Conservation (phyloP, 2,888 invertebrate genomes). For the Rhagium mordax region DNA sequence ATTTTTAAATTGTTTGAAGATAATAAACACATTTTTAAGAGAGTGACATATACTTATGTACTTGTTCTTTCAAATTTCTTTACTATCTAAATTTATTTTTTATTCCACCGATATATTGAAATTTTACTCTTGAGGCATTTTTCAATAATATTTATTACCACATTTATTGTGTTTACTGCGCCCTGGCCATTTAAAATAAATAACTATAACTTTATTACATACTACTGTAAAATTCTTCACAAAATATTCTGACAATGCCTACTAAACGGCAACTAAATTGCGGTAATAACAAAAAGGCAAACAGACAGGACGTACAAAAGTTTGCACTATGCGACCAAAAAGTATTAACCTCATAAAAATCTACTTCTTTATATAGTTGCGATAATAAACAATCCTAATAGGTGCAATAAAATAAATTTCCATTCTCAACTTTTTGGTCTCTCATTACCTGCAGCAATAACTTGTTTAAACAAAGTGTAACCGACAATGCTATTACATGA, state of each 20-base stretch:
- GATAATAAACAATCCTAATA: neutral
- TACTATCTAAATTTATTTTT: too few relatives aligned
- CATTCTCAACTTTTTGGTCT: neutral
- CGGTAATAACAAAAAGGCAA: conserved; percentile 27
- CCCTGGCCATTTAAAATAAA: conserved; percentile 1
- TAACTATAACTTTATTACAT: conserved; percentile 13
- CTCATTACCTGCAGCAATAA: neutral
- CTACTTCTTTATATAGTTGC: conserved; percentile 12
- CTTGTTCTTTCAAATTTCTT: too few relatives aligned
- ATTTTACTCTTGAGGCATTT: too few relatives aligned
- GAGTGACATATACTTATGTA: too few relatives aligned
- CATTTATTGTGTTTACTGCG: neutral
- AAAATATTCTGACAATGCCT: conserved; percentile 25
- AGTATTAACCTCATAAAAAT: conserved; percentile 9
- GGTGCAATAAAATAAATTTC: neutral
- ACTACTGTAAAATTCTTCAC: conserved; percentile 32
- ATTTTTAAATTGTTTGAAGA: too few relatives aligned
- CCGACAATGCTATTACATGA: neutral
- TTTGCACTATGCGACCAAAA: neutral
- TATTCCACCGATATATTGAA: too few relatives aligned
- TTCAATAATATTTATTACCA: conserved; percentile 6
- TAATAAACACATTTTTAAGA: too few relatives aligned
- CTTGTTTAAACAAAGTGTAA: neutral
- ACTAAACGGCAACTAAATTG: conserved; percentile 18
- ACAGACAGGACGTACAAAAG: neutral